Evolutionary conservation across 2,797 vertebrate genomes (phyloP), one percentile per base, ranked within the genome.

Genomic region (Huso huso): DNA sequence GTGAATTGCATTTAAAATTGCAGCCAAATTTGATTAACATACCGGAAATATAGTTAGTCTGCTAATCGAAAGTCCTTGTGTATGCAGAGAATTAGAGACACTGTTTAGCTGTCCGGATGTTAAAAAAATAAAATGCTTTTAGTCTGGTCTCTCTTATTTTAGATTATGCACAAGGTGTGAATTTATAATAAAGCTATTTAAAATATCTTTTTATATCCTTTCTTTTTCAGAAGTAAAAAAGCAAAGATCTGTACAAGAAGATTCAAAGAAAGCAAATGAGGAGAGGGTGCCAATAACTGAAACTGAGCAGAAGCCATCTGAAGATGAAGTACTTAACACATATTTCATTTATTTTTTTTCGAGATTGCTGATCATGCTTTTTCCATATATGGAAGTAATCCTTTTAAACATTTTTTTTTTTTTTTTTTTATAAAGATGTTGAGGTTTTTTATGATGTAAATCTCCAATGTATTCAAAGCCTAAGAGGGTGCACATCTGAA

Each of bases 291-390:
- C 86, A 71, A 89, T 88, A 73, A 87, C 86, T 63, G 95, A 97
- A 73, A 76, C 87, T 71, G 94, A 94, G 77, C 92, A 86, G 84
- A 88, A 93, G 84, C 92, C 93, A 64, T 93, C 89, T 81, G 96
- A 99, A 89, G 96, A 99, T 82, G 96, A 98, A 95, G 96, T 98
- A 88, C 86, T 88, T 89, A 88, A 89, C 90, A 83, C 88, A 91
- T 89, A 89, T 90, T 87, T 87, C 88, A 87, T 90, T 5, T 88
- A 1, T 2, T 87, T 77, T 87, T 86, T 91, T 90, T 90, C 79
- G 84, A 84, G 87, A 90, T 87, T 89, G 82, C 85, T 88, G 86
- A 90, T 92, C 88, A 90, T 89, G 87, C 84, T 82, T 82, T 82
- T 86, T 85, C 37, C 89, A 83, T 90, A 89, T 89, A 86, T 87